A percentile compares a stretch with the other conserved stretches of the same genome.
phyloP scores from a whole-genome alignment of 1,140 invertebrate species.

The Zaprionus taronus region DNA sequence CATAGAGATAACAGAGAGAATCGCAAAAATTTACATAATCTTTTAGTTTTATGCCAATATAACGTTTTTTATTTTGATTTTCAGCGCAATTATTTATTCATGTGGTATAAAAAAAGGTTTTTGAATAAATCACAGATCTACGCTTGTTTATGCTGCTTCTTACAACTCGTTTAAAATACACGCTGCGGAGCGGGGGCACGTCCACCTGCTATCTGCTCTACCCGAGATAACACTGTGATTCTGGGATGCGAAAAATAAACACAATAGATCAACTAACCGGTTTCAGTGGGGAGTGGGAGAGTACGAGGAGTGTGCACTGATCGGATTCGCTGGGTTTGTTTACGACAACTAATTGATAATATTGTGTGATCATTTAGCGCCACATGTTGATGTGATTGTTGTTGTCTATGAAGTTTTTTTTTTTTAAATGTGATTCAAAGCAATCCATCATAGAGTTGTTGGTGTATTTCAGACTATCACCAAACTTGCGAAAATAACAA shows the following conservation, averaged over 20 bases:
- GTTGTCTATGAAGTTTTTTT: neutral
- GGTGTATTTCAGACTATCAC: conserved; percentile 16
- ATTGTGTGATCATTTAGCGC: conserved; percentile 30
- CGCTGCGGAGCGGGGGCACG: too few relatives aligned
- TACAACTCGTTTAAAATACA: too few relatives aligned
- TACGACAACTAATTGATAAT: conserved; percentile 41
- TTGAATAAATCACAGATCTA: neutral
- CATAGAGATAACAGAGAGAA: neutral
- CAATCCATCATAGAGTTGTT: conserved; percentile 24
- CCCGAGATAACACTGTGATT: neutral
- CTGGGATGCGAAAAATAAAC: neutral
- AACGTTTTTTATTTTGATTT: neutral
- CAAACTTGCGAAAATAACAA: conserved; percentile 10
- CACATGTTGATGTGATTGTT: conserved; percentile 13
- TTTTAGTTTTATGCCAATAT: neutral
- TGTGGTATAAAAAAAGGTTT: neutral
- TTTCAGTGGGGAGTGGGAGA: neutral
- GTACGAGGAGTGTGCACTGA: neutral
- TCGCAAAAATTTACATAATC: neutral
- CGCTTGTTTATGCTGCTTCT: too few relatives aligned
- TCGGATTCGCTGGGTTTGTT: conserved; percentile 9
- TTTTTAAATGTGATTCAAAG: neutral
- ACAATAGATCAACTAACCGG: conserved; percentile 25
- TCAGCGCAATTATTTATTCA: neutral
- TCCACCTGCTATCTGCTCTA: neutral